Evolutionary conservation across 2,113 vertebrate species (phyloP).

Genomic region (Datnioides undecimradiatus): DNA sequence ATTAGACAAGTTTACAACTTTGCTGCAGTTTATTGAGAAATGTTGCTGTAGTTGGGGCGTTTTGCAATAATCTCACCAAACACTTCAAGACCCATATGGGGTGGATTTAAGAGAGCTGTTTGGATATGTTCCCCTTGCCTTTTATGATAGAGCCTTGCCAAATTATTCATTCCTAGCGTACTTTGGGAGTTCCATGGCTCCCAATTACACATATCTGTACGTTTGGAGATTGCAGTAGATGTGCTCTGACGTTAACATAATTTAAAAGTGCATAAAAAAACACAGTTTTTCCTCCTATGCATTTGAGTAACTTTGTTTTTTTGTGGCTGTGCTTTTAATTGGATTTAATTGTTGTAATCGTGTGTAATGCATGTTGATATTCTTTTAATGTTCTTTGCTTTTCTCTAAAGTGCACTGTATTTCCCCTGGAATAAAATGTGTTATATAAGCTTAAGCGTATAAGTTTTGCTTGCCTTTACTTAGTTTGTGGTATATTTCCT

Average conservation of each 20-base stretch:
- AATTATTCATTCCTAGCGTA: constrained; percentile 3
- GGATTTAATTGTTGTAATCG: neutral
- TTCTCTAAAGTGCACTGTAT: neutral
- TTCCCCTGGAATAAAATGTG: neutral
- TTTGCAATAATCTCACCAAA: neutral
- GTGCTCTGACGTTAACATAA: neutral
- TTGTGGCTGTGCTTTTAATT: neutral
- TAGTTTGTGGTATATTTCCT: neutral
- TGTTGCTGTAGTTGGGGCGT: neutral
- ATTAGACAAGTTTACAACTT: neutral
- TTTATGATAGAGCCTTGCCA: neutral
- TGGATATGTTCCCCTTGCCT: neutral
- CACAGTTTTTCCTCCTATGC: neutral
- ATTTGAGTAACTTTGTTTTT: constrained; percentile 1
- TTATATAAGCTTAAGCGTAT: neutral
- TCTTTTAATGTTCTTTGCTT: neutral
- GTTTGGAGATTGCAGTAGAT: neutral
- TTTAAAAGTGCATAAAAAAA: constrained; percentile 5
- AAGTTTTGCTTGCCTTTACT: neutral
- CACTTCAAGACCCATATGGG: neutral
- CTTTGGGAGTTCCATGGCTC: neutral
- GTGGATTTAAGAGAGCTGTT: neutral
- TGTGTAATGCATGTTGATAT: neutral
- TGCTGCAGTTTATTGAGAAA: neutral
- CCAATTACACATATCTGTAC: neutral